Conservation (phyloP, 2,888 invertebrate species). For the Chromoteleia sp. region DNA sequence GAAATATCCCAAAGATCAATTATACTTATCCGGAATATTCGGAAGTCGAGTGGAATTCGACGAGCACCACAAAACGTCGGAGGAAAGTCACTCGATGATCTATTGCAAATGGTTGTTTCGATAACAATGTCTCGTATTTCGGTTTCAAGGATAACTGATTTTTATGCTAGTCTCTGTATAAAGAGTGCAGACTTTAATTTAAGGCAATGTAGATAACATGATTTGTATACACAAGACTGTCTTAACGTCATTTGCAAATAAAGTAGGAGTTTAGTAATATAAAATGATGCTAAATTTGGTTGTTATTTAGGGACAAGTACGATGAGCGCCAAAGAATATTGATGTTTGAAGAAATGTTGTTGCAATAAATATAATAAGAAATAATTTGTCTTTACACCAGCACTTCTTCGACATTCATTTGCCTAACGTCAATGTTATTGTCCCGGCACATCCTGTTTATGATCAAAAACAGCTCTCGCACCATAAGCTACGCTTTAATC, state of each 20-base stretch:
- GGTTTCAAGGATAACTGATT: not conserved
- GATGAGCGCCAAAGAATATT: too few species aligned
- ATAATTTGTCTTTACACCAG: too few species aligned
- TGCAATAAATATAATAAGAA: too few species aligned
- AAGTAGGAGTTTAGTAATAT: not conserved
- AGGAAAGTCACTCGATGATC: slow-evolving; percentile 82
- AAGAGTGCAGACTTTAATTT: too few species aligned
- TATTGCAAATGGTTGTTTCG: slow-evolving; percentile 46
- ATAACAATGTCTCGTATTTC: too few species aligned
- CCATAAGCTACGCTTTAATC: slow-evolving; percentile 1
- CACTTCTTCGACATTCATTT: not conserved
- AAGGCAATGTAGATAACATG: too few species aligned
- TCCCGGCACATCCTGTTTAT: not conserved
- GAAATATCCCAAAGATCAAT: slow-evolving; percentile 81
- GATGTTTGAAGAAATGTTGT: too few species aligned
- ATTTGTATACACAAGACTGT: too few species aligned
- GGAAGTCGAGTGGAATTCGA: not conserved
- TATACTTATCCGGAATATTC: slow-evolving; percentile 79
- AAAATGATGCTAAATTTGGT: not conserved
- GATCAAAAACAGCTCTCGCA: slow-evolving; percentile 3
- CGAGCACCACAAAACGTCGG: slow-evolving; percentile 63
- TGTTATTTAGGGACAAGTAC: not conserved
- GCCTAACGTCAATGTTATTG: not conserved
- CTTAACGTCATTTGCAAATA: not conserved
- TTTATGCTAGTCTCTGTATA: not conserved